phyloP scores from a whole-genome alignment of 2,797 vertebrate genomes.

The Hydrocynus forskahlii region DNA sequence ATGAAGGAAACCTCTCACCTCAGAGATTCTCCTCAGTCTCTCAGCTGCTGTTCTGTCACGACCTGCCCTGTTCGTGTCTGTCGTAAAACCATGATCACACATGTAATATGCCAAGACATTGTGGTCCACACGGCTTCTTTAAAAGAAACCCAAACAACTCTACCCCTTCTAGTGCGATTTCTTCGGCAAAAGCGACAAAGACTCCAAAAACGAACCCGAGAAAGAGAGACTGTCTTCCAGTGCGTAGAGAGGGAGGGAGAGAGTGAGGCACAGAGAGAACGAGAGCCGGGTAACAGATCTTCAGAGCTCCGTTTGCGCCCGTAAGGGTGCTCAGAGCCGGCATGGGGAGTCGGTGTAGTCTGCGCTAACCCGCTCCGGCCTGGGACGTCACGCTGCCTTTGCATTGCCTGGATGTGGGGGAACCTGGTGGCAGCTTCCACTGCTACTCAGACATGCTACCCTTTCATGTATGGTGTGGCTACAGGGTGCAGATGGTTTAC shows the following conservation, averaged over 20 bases:
- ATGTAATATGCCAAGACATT: background rate
- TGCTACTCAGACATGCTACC: conserved; percentile 31
- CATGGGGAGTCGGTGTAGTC: conserved; percentile 70
- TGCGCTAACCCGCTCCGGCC: conserved; percentile 57
- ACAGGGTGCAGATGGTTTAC: conserved; percentile 31
- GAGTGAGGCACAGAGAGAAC: conserved; percentile 54
- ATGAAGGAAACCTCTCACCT: background rate
- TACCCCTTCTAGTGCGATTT: conserved; percentile 93
- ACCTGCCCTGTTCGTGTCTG: conserved; percentile 4
- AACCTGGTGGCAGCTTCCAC: conserved; percentile 42
- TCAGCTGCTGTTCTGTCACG: background rate
- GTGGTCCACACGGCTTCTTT: background rate
- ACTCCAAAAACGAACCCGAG: conserved; percentile 84
- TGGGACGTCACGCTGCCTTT: conserved; percentile 58
- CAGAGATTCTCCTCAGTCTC: background rate
- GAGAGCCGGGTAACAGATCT: conserved; percentile 69
- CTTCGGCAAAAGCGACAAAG: conserved; percentile 93
- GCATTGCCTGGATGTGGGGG: conserved; percentile 38
- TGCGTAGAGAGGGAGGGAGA: conserved; percentile 79
- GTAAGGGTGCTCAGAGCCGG: conserved; percentile 72
- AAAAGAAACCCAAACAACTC: conserved; percentile 41
- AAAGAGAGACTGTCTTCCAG: conserved; percentile 97
- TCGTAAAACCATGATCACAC: background rate
- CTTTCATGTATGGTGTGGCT: conserved; percentile 45
- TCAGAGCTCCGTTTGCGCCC: conserved; percentile 38